Base-by-base conservation (phyloP, 2,888 invertebrate species). In the Pseudolycoriella hygida region DNA sequence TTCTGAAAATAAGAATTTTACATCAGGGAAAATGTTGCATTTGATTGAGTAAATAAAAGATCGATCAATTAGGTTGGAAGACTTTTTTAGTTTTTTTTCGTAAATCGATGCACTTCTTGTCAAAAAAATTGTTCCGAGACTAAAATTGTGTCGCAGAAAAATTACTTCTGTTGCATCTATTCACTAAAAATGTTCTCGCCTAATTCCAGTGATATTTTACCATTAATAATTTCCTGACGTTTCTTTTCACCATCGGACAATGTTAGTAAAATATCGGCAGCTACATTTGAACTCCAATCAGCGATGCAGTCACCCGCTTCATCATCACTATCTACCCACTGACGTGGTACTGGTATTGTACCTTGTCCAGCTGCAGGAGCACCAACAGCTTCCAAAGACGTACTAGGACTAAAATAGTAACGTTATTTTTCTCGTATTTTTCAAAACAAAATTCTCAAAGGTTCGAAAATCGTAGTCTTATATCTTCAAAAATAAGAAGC, bases 171-270 rank as follows among this genome's bases (percentile, higher is more conserved):
- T n/a, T n/a, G n/a, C n/a, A n/a, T n/a, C n/a, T n/a, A n/a, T n/a
- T n/a, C n/a, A n/a, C n/a, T n/a, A 38, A 45, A 40, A 44, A 38
- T 34, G 1, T 38, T 14, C 11, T 10, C 6, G 6, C 30, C 6
- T 30, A 5, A 34, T 14, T 34, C 12, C 12, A 12, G 12, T 2
- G 8, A n/a, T 17, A 20, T 34, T 62, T 56, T 58, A 88, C 88
- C 89, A 67, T 89, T 89, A 50, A 92, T 83, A 57, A 90, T 86
- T 68, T 92, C 90, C 65, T 90, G 89, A 55, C 89, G 70, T 65
- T 89, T 89, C 67, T 83, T 85, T 61, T 89, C 89, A 54, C 79
- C 76, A 50, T 83, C 78, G 54, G 81, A 77, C 52, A 90, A 69
- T 50, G 76, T 73, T 46, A 74, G 69, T 45, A 87, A 69, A 44